Evolutionary conservation across 2,888 invertebrate genomes (phyloP), one percentile per base, ranked within the genome.

Genomic region (Penaeus monodon): DNA sequence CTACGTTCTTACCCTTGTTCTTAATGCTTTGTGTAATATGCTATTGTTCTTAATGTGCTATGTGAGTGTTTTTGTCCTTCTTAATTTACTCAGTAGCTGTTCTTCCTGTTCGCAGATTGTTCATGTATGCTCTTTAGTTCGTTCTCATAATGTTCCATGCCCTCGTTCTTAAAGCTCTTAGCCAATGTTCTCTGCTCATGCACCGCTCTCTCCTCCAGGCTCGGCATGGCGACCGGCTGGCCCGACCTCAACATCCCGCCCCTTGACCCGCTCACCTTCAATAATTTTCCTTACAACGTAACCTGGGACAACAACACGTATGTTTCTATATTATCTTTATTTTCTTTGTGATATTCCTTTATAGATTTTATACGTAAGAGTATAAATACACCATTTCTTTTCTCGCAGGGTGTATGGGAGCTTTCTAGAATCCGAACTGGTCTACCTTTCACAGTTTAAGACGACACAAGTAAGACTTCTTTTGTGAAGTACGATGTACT

Each of bases 251-350:
- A 24, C 44, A 76, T 76, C 24, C 76, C 76, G 22, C 44, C 44
- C 7, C 76, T 76, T 38, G 76, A 76, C 44, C 76, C 76, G 22
- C 76, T 76, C 24, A 22, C 24, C 38, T 44, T 76, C 22, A 12
- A 20, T 49, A 24, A 17, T n/a, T 8, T 76, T 22, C 76, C 76
- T 12, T 76, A 17, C 76, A 76, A 76, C 44, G 76, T 38, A 24
- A 38, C 76, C n/a, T 76, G 76, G 76, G 44, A 76, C 22, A 22
- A 38, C 44, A 76, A 76, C 44, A 76, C 20, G 76, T 76, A 24
- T 33, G 76, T 76, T 49, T 49, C 14, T 49, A 14, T 49, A 14
- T 49, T 49, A 1, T 12, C 10, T 49, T 14, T 49, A 10, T 49
- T 49, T 12, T 14, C 14, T 49, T 0, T 49, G 14, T 49, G 49